These are phyloP conservation scores for Merluccius polli DNA, from an alignment of 2,797 vertebrate genomes.

Conservation along the genomic window DNA sequence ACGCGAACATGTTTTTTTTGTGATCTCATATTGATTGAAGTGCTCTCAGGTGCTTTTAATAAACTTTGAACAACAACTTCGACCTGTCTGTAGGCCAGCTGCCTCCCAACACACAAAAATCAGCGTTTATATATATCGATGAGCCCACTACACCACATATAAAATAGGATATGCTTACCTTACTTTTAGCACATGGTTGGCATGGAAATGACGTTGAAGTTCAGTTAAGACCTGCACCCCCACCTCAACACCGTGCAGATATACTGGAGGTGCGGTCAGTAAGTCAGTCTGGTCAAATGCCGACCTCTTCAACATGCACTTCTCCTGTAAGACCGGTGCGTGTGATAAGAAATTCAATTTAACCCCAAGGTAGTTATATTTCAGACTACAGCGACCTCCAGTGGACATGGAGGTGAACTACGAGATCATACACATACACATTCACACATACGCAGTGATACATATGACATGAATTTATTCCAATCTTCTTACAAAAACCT, in stretches of 20 bases:
- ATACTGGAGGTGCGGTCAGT: background rate
- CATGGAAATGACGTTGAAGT: background rate
- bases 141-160: background rate
- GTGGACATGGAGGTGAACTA: background rate
- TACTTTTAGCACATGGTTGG: background rate
- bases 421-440: background rate
- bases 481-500: slow-evolving; percentile 47
- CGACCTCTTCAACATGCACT: background rate
- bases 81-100: background rate
- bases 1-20: background rate
- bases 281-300: background rate
- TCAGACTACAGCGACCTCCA: slow-evolving; percentile 44
- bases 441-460: background rate
- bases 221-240: background rate
- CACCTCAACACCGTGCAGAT: background rate
- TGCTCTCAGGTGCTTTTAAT: background rate
- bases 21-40: too few species aligned
- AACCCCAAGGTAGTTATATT: background rate
- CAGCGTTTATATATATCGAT: background rate
- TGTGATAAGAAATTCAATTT: background rate
- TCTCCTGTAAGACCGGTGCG: background rate
- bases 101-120: background rate
- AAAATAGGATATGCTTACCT: background rate
- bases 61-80: background rate
- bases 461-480: slow-evolving; percentile 33